Evolutionary conservation across 1,140 invertebrate genomes (phyloP).

Genomic region (Oryzaephilus surinamensis): DNA sequence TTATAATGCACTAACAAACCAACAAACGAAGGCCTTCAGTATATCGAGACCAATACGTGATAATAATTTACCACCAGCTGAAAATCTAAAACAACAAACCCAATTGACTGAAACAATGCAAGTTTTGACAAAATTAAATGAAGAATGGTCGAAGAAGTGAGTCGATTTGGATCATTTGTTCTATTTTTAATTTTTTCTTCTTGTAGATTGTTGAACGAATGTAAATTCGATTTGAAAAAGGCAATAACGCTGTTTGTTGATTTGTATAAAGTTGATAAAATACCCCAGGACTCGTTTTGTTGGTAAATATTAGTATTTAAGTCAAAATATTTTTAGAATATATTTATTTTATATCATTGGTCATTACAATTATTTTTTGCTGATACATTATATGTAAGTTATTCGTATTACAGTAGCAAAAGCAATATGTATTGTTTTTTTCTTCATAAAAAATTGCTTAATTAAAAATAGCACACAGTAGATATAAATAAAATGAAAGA

Average conservation of each 20-base stretch:
- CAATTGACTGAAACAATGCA: slow-evolving; percentile 56
- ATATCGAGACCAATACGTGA: slow-evolving; percentile 4
- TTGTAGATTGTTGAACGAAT: slow-evolving; percentile 74
- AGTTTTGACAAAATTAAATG: slow-evolving; percentile 70
- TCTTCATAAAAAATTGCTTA: no score
- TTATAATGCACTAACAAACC: slow-evolving; percentile 56
- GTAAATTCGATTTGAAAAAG: slow-evolving; percentile 70
- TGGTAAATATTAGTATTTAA: no score
- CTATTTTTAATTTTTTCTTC: slow-evolving; percentile 16
- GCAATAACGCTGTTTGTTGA: slow-evolving; percentile 67
- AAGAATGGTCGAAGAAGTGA: slow-evolving; percentile 69
- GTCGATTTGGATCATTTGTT: slow-evolving; percentile 13
- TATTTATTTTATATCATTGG: no score
- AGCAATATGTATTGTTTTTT: no score
- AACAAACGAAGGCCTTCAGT: slow-evolving; percentile 37
- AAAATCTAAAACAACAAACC: slow-evolving; percentile 11
- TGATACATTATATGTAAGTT: no score
- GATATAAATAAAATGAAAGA: no score
- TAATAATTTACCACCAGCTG: slow-evolving; percentile 8
- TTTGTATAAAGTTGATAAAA: slow-evolving; percentile 60
- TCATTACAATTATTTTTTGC: no score
- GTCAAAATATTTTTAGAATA: no score
- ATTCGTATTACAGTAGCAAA: no score
- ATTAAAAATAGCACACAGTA: no score
- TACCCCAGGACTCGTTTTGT: slow-evolving; percentile 68